phyloP scores from a whole-genome alignment of 30 jellyfish, hydroid and myxozoan species.

The Aurelia aurita complex sp. Pacific region DNA sequence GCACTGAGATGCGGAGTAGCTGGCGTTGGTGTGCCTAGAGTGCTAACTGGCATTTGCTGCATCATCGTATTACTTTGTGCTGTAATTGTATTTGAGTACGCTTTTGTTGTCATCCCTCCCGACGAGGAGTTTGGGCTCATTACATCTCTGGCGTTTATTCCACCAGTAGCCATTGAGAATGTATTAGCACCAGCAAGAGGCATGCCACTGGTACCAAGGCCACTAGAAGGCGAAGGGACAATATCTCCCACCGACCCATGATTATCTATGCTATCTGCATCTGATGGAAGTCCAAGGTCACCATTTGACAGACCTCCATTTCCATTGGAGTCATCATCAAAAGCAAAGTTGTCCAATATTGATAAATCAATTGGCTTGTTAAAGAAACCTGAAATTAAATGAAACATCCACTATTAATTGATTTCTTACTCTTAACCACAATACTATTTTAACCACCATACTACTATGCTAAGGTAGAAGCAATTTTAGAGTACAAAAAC shows the following conservation, averaged over 20 bases:
- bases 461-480: no score
- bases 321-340: conserved; percentile 58
- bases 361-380: conserved; percentile 63
- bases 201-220: conserved; percentile 61
- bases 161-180: conserved; percentile 43
- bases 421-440: no score
- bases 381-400: no score
- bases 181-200: conserved; percentile 36
- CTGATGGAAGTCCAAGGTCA: conserved; percentile 51
- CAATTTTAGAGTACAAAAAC: no score
- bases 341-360: conserved; percentile 62
- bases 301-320: conserved; percentile 68
- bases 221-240: conserved; percentile 64
- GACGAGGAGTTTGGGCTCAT: conserved; percentile 22
- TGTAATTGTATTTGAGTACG: conserved; percentile 24
- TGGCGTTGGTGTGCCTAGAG: conserved; percentile 93
- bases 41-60: conserved; percentile 82
- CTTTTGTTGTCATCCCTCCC: conserved; percentile 35
- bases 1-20: conserved; percentile 93
- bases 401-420: no score
- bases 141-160: conserved; percentile 46
- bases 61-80: conserved; percentile 52
- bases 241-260: conserved; percentile 26
- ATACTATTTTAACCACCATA: no score
- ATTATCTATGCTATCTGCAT: conserved; percentile 6